phyloP scores from a whole-genome alignment of 1,140 invertebrate species.

The Holcopasites calliopsidis region DNA sequence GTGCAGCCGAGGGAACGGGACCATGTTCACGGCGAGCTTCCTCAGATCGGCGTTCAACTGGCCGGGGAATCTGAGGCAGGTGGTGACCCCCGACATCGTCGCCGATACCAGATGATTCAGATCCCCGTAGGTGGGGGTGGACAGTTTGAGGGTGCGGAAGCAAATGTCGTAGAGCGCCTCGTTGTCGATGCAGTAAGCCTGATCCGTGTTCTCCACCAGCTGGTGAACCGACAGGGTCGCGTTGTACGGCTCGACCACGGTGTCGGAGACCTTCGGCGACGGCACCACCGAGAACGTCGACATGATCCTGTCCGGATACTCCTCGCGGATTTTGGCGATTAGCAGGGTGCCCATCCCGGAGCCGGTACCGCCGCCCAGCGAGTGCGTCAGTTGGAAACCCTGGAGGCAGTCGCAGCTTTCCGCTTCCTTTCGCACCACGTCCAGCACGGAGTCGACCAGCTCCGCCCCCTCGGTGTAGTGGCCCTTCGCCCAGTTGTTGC shows the following conservation, averaged over 20 bases:
- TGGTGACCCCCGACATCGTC: conserved; percentile 89
- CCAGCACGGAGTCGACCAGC: conserved; percentile 91
- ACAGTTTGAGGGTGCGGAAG: conserved; percentile 86
- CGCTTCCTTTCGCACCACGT: conserved; percentile 93
- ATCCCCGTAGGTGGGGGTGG: conserved; percentile 89
- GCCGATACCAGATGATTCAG: conserved; percentile 89
- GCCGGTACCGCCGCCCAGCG: conserved; percentile 92
- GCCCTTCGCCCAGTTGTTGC: conserved; percentile 92
- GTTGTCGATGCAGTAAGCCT: conserved; percentile 91
- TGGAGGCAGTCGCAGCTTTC: conserved; percentile 94
- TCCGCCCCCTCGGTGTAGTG: conserved; percentile 97
- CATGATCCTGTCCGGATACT: conserved; percentile 96
- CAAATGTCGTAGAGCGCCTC: conserved; percentile 91
- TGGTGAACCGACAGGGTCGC: conserved; percentile 89
- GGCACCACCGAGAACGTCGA: conserved; percentile 95
- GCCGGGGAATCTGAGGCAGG: conserved; percentile 86
- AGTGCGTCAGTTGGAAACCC: conserved; percentile 92
- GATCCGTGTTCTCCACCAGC: conserved; percentile 90
- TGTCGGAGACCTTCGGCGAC: conserved; percentile 88
- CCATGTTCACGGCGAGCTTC: conserved; percentile 98
- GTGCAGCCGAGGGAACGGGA: conserved; percentile 94
- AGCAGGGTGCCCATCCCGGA: conserved; percentile 93
- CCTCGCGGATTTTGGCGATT: conserved; percentile 92
- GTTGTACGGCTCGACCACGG: conserved; percentile 89
- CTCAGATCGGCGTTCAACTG: conserved; percentile 94